These are phyloP conservation scores for Leptinotarsa peninsularis DNA, from an alignment of 2,888 invertebrate species.

Conservation along the genomic window DNA sequence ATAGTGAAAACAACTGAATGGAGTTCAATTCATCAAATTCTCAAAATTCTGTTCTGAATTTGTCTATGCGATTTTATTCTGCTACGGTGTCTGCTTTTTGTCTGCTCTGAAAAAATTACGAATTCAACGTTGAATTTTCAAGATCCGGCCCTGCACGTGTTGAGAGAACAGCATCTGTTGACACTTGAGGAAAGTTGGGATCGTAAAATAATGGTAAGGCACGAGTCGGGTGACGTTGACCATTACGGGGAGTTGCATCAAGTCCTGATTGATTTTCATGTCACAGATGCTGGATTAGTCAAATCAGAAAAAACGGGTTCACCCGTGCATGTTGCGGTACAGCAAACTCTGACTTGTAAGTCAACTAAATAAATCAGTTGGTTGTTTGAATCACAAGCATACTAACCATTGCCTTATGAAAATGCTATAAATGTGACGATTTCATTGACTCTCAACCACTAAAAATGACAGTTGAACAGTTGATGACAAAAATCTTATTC, in stretches of 20 bases:
- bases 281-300: constrained; percentile 44
- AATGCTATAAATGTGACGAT: neutral
- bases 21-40: too few relatives aligned
- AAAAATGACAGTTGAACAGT: too few relatives aligned
- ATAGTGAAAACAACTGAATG: too few relatives aligned
- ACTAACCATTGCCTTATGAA: neutral
- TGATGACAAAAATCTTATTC: too few relatives aligned
- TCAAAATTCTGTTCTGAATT: too few relatives aligned
- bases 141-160: neutral
- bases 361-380: neutral
- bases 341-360: neutral
- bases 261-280: constrained; percentile 49
- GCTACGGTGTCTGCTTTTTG: neutral
- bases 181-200: constrained; percentile 39
- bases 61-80: too few relatives aligned
- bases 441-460: too few relatives aligned
- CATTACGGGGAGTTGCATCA: constrained; percentile 45
- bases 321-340: constrained; percentile 1
- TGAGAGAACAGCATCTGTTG: constrained; percentile 7
- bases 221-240: constrained; percentile 45
- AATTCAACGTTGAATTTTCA: neutral
- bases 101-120: neutral
- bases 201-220: constrained; percentile 48
- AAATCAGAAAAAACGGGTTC: constrained; percentile 37
- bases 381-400: neutral